Evolutionary conservation across 2,888 invertebrate genomes (phyloP).

Genomic region (Hololepta plana): DNA sequence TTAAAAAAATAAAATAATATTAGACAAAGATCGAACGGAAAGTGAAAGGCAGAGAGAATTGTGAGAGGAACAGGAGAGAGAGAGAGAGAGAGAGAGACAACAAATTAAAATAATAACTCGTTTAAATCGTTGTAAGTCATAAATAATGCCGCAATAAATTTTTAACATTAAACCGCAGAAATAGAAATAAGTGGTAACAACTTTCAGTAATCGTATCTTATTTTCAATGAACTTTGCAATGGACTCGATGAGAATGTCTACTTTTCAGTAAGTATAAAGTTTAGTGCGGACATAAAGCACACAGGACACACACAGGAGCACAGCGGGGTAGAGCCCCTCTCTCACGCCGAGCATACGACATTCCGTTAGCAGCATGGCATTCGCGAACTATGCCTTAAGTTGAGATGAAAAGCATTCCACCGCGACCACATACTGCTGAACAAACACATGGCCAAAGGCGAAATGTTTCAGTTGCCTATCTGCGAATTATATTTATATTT

Average conservation of each 20-base stretch:
- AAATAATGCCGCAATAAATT: no score
- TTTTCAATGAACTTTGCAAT: slow-evolving; percentile 14
- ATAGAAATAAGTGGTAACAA: slow-evolving; percentile 8
- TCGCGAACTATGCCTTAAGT: slow-evolving; percentile 28
- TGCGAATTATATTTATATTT: slow-evolving; percentile 11
- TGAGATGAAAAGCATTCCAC: slow-evolving; percentile 29
- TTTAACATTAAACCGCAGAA: no score
- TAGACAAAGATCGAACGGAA: no score
- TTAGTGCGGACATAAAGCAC: slow-evolving; percentile 14
- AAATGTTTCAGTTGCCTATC: slow-evolving; percentile 15
- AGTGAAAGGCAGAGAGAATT: no score
- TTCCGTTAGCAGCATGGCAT: slow-evolving; percentile 25
- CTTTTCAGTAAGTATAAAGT: slow-evolving; percentile 16
- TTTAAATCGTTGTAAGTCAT: no score
- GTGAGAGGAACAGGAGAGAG: no score
- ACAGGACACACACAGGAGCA: slow-evolving; percentile 7
- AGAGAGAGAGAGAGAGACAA: no score
- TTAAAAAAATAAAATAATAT: no score
- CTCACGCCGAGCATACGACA: slow-evolving; percentile 22
- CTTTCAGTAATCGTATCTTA: slow-evolving; percentile 10
- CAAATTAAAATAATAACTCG: no score
- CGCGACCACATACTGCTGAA: slow-evolving; percentile 26
- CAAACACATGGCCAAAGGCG: slow-evolving; percentile 24
- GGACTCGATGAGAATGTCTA: slow-evolving; percentile 14
- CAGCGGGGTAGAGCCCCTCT: slow-evolving; percentile 6